Evolutionary conservation across 2,888 invertebrate species (phyloP).

Genomic region (Cephus rjabovi): DNA sequence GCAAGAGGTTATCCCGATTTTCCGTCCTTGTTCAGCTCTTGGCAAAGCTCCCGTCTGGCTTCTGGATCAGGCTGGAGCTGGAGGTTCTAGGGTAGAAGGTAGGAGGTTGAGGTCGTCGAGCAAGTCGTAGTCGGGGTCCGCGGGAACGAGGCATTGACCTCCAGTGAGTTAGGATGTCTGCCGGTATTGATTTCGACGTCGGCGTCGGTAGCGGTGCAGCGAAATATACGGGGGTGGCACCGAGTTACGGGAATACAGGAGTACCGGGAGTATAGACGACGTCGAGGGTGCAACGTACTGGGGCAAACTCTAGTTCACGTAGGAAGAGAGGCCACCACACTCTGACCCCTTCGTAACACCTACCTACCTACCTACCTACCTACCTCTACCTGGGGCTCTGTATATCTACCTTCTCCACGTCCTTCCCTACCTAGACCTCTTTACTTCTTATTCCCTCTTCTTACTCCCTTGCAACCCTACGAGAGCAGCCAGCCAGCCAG

Average conservation of each 20-base stretch:
- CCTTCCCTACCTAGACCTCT: conserved; percentile 1
- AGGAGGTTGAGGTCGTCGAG: conserved; percentile 68
- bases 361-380: conserved; percentile 11
- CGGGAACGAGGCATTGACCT: conserved; percentile 74
- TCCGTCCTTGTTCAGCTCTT: background rate
- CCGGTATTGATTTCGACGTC: conserved; percentile 68
- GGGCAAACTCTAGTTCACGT: conserved; percentile 55
- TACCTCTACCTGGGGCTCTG: conserved; percentile 15
- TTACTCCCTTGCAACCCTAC: conserved; percentile 2
- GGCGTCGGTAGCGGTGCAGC: conserved; percentile 52
- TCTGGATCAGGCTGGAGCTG: conserved; percentile 40
- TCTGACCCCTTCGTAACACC: background rate
- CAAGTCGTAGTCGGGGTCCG: conserved; percentile 64
- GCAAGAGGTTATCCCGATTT: background rate
- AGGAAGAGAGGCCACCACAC: background rate
- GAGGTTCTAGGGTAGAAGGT: conserved; percentile 51
- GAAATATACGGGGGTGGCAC: conserved; percentile 43
- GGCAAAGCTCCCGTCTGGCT: conserved; percentile 42
- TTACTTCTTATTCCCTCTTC: conserved; percentile 19
- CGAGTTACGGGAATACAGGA: conserved; percentile 50
- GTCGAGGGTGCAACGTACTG: conserved; percentile 62
- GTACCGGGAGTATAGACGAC: conserved; percentile 36
- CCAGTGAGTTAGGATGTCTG: conserved; percentile 69
- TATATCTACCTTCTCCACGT: background rate
- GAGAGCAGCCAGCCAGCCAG: conserved; percentile 16